Percentiles rank a stretch among this genome's conserved stretches.
These are phyloP conservation scores for Digitonthophagus gazella DNA, from an alignment of 2,888 invertebrate genomes.

Conservation along the genomic window DNA sequence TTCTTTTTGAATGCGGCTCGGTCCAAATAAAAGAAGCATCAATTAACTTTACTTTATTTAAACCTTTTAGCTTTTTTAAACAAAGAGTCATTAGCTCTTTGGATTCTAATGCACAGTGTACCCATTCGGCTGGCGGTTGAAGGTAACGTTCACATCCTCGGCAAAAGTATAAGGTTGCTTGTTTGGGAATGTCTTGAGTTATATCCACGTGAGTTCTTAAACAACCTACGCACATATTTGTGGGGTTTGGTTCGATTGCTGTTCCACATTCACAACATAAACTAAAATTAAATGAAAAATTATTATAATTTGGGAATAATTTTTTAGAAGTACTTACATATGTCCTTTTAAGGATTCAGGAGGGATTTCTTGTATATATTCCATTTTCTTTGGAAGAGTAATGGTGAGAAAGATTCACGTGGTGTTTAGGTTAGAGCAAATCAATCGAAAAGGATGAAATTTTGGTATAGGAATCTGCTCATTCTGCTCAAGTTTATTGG, in stretches of 20 bases:
- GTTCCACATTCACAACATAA: slow-evolving; percentile 94
- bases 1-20: slow-evolving; percentile 96
- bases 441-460: background rate
- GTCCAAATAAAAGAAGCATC: slow-evolving; percentile 99
- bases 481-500: too few species aligned
- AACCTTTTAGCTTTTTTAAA: slow-evolving; percentile 85
- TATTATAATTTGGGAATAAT: slow-evolving; percentile 1
- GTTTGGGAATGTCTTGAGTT: slow-evolving; percentile 94
- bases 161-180: slow-evolving; percentile 86
- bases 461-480: too few species aligned
- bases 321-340: slow-evolving; percentile 12
- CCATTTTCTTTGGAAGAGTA: background rate
- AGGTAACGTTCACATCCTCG: slow-evolving; percentile 92
- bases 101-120: slow-evolving; percentile 83
- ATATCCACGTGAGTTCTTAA: slow-evolving; percentile 90
- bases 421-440: background rate
- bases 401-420: background rate
- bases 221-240: slow-evolving; percentile 97
- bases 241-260: slow-evolving; percentile 89
- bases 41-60: slow-evolving; percentile 84
- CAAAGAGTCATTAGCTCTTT: slow-evolving; percentile 87
- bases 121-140: slow-evolving; percentile 89
- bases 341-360: background rate
- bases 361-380: slow-evolving; percentile 7
- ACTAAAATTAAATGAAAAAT: slow-evolving; percentile 48